Evolutionary conservation across 1,140 invertebrate species (phyloP), one percentile per base, ranked within the genome.

Genomic region (Arctopsyche grandis): DNA sequence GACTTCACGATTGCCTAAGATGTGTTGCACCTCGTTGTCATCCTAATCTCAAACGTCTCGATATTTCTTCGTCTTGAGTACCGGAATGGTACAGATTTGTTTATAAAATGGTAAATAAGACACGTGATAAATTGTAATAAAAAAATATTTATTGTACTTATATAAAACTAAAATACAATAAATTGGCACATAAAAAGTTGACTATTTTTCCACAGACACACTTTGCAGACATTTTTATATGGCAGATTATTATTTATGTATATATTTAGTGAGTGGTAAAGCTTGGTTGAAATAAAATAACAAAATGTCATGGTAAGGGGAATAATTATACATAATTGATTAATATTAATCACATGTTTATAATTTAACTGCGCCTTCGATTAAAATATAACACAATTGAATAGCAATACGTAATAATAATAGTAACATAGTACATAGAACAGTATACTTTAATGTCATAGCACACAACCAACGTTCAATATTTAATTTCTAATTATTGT

Each of bases 101-200:
- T 52, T 52, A 46, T 46, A 46, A 7, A 46, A 5, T 7, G 44
- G n/a, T n/a, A n/a, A n/a, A n/a, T n/a, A n/a, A n/a, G n/a, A n/a
- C n/a, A n/a, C n/a, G n/a, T n/a, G n/a, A n/a, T n/a, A n/a, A 24
- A 24, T 24, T 66, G 4, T 26, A 12, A 66, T 66, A 66, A 66
- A 66, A 66, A 66, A 26, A 66, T 66, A 66, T 66, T 66, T 66
- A 66, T 66, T 66, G 63, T 66, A 66, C 63, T 26, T 66, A 52
- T 66, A 66, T 66, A 26, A 66, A 66, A 26, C 7, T 66, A 63
- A 22, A 22, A 63, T 63, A 66, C 24, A 66, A 26, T 26, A 66
- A 66, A 66, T 66, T 66, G 63, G 63, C 63, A 66, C 63, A 60
- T 60, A 26, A 60, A 60, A 66, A 66, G 63, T 22, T 29, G 63